Percentiles rank a stretch among this genome's conserved stretches.
These are phyloP conservation scores for Chromoteleia sp. DNA, from an alignment of 2,888 invertebrate species.

Conservation along the genomic window DNA sequence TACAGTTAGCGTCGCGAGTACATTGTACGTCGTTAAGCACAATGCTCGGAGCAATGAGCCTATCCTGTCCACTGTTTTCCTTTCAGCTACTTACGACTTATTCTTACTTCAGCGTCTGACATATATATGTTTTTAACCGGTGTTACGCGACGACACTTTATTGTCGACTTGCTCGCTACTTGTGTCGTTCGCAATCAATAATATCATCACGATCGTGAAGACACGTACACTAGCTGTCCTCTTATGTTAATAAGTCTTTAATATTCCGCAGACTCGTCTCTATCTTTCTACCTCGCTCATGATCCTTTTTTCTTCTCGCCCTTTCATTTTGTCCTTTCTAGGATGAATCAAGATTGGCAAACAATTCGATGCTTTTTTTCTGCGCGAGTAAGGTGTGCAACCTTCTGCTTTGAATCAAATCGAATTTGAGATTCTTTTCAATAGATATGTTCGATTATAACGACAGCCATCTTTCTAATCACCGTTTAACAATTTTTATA, in stretches of 20 bases:
- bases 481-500: too few relatives aligned
- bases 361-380: constrained; percentile 33
- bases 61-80: constrained; percentile 72
- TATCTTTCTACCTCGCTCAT: constrained; percentile 58
- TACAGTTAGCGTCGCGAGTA: constrained; percentile 80
- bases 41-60: constrained; percentile 69
- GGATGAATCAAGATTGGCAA: constrained; percentile 54
- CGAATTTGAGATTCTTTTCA: constrained; percentile 8
- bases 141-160: constrained; percentile 72
- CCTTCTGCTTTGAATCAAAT: constrained; percentile 15
- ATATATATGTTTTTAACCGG: constrained; percentile 68
- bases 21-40: constrained; percentile 72
- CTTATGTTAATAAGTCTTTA: constrained; percentile 83
- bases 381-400: neutral
- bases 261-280: constrained; percentile 77
- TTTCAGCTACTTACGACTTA: constrained; percentile 71
- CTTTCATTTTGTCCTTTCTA: constrained; percentile 45
- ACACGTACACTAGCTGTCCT: constrained; percentile 81
- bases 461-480: neutral
- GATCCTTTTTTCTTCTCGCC: constrained; percentile 52
- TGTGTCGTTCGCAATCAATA: constrained; percentile 78
- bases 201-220: constrained; percentile 81
- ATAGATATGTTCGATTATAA: constrained; percentile 22
- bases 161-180: constrained; percentile 67
- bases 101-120: constrained; percentile 65